phyloP scores from a whole-genome alignment of 1,140 invertebrate genomes.

The Globodera rostochiensis region DNA sequence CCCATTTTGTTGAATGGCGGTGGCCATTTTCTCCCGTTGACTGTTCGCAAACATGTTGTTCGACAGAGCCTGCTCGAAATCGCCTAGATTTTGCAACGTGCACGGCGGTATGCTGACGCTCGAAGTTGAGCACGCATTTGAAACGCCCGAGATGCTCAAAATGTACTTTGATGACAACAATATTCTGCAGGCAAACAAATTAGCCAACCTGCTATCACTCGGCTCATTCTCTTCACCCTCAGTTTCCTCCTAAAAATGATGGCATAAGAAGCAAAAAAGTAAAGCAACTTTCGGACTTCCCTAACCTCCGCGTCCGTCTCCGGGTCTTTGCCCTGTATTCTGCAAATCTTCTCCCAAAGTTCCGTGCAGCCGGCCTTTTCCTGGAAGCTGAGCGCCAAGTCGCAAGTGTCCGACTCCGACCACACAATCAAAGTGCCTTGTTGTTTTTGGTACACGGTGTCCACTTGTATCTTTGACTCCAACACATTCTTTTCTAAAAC shows the following conservation, averaged over 20 bases:
- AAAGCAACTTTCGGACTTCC: neutral
- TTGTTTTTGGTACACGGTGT: conserved; percentile 64
- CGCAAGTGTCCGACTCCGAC: conserved; percentile 98
- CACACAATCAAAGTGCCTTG: conserved; percentile 96
- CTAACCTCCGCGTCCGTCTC: conserved; percentile 36
- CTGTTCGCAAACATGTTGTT: conserved; percentile 73
- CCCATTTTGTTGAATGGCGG: conserved; percentile 84
- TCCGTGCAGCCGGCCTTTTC: conserved; percentile 99
- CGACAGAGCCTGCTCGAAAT: conserved; percentile 76
- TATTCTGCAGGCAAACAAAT: neutral
- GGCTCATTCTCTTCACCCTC: conserved; percentile 76
- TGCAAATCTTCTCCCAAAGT: conserved; percentile 99
- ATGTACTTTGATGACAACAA: neutral
- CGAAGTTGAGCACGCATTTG: conserved; percentile 3
- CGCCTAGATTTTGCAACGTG: conserved; percentile 86
- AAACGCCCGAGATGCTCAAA: conserved; percentile 73
- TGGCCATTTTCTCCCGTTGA: conserved; percentile 89
- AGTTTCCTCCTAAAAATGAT: conserved; percentile 75
- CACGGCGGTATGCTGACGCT: conserved; percentile 77
- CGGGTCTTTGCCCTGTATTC: conserved; percentile 72
- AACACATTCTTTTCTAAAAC: conserved; percentile 59
- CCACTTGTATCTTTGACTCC: conserved; percentile 56
- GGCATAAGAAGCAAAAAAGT: conserved; percentile 1
- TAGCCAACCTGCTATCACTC: conserved; percentile 63
- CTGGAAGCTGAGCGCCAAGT: conserved; percentile 98